Conservation (phyloP, 2,888 invertebrate genomes). For the Megaustenia siamemsis region DNA sequence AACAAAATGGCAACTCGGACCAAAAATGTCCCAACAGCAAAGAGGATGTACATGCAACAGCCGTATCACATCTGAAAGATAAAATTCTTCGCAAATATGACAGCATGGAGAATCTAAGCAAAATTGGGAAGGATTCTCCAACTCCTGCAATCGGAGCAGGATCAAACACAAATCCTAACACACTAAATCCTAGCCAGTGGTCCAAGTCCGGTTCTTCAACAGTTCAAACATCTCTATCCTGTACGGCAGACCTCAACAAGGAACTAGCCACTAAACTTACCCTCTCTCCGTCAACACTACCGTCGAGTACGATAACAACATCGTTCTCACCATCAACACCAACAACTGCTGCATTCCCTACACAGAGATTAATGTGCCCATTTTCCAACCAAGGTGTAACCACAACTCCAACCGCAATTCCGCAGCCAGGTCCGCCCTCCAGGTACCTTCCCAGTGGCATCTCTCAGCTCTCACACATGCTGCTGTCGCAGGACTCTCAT, state of each 20-base stretch:
- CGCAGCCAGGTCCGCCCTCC: slow-evolving; percentile 2
- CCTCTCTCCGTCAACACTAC: slow-evolving; percentile 31
- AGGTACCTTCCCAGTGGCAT: not conserved
- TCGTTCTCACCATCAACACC: slow-evolving; percentile 18
- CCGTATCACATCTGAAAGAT: slow-evolving; percentile 71
- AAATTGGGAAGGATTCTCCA: slow-evolving; percentile 54
- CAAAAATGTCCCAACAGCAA: slow-evolving; percentile 37
- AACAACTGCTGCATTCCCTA: not conserved
- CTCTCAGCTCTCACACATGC: slow-evolving; percentile 50
- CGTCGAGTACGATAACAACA: not conserved
- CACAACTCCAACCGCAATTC: slow-evolving; percentile 1
- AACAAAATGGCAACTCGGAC: not conserved
- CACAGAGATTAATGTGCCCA: not conserved
- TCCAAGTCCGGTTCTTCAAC: not conserved
- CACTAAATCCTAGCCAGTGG: not conserved
- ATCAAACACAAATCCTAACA: slow-evolving; percentile 1
- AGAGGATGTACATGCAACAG: slow-evolving; percentile 63
- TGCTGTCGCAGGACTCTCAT: slow-evolving; percentile 40
- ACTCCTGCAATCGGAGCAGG: not conserved
- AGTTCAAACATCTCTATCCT: not conserved
- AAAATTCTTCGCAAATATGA: slow-evolving; percentile 70
- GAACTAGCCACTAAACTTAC: slow-evolving; percentile 54
- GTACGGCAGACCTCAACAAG: slow-evolving; percentile 48
- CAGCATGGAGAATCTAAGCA: slow-evolving; percentile 69
- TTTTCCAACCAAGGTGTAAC: not conserved